Base-by-base conservation (phyloP, 1,140 invertebrate species). In the Aphis craccivora region DNA sequence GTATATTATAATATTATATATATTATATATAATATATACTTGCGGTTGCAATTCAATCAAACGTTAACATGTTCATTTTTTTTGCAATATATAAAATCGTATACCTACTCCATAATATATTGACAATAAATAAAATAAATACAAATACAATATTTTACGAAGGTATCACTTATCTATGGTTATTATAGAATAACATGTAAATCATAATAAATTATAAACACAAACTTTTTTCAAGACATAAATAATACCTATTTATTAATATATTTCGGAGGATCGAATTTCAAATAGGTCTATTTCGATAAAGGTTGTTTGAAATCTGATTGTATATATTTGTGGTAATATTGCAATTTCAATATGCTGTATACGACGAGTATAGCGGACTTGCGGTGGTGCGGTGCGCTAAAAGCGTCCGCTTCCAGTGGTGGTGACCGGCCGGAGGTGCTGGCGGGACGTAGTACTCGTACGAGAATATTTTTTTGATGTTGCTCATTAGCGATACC, bases 401-500 rank as follows among this genome's bases (percentile, higher is more conserved):
- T 23, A 84, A 51, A 37, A 93, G 48, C 6, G 76, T 93, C 37
- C 91, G 55, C 91, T 93, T 93, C 91, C 91, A 93, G 14, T 81
- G 91, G 35, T 93, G 76, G 11, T 76, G 90, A 40, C 43, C 35
- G n/a, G 76, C 30, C 20, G 91, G 20, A 11, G 91, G 91, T 30
- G 91, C 18, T 0, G 91, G 35, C 7, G 91, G 91, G 37, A 93
- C 76, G 25, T 93, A 93, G 45, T 93, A 93, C 5, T 93, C 91
- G 45, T 94, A 84, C 22, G 94, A 88, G 40, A 94, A 90, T 30
- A 94, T 87, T 55, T 94, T 94, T 89, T 94, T 94, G 45, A 95
- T 94, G 7, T 93, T 93, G 30, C 94, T 94, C 83, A 94, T 94
- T 76, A 95, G 67, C 9, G 94, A 94, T 93, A 95, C 93, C 53